phyloP scores from a whole-genome alignment of 2,888 invertebrate genomes.

The Rhorus exstirpatorius region DNA sequence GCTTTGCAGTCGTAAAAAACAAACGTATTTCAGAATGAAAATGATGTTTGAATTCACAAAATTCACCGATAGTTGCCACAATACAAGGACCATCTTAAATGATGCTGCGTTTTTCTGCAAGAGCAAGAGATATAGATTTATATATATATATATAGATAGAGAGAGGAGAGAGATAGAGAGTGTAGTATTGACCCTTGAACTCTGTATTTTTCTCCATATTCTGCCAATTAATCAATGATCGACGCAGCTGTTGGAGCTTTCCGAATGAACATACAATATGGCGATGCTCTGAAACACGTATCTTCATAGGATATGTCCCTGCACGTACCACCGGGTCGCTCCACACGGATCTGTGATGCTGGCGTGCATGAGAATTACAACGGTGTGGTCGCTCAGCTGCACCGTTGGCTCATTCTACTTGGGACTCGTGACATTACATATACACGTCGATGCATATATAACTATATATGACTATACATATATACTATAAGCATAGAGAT shows the following conservation, averaged over 20 bases:
- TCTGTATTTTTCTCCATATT: slow-evolving; percentile 11
- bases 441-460: slow-evolving; percentile 23
- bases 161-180: not conserved
- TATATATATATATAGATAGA: too few species aligned
- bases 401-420: slow-evolving; percentile 48
- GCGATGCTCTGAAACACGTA: not conserved
- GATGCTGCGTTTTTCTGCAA: too few species aligned
- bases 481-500: slow-evolving; percentile 34
- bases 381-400: slow-evolving; percentile 44
- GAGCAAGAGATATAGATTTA: too few species aligned
- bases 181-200: slow-evolving; percentile 38
- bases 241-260: slow-evolving; percentile 12
- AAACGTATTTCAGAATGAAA: too few species aligned
- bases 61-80: too few species aligned
- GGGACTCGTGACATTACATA: slow-evolving; percentile 66
- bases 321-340: slow-evolving; percentile 51
- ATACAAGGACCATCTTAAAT: too few species aligned
- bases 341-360: slow-evolving; percentile 33
- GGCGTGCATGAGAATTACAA: slow-evolving; percentile 55
- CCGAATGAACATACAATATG: slow-evolving; percentile 7
- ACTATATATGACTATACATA: slow-evolving; percentile 9
- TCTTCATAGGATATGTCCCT: slow-evolving; percentile 24
- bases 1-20: too few species aligned
- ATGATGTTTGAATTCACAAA: too few species aligned
- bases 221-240: slow-evolving; percentile 17